Conservation (phyloP, 2,113 vertebrate genomes). For the Alosa alosa region DNA sequence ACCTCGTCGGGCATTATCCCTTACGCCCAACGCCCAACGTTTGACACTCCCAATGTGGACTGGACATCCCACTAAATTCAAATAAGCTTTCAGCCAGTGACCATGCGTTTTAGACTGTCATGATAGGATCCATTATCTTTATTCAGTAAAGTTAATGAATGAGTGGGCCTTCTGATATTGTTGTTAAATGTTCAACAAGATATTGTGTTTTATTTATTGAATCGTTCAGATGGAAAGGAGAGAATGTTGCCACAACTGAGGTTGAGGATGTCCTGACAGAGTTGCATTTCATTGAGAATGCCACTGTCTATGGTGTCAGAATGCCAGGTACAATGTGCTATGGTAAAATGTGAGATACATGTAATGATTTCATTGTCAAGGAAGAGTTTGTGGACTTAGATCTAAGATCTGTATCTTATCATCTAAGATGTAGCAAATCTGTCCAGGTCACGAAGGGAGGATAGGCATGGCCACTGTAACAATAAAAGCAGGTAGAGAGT, state of each 20-base stretch:
- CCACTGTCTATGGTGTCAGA: conserved; percentile 76
- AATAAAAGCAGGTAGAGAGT: conserved; percentile 62
- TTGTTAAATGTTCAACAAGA: background rate
- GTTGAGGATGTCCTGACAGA: conserved; percentile 65
- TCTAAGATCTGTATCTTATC: too few relatives aligned
- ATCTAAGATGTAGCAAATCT: background rate
- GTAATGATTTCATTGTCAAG: too few relatives aligned
- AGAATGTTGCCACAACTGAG: conserved; percentile 81
- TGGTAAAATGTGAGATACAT: too few relatives aligned
- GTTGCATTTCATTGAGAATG: conserved; percentile 71
- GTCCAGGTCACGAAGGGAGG: conserved; percentile 76
- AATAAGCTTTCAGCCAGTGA: too few relatives aligned
- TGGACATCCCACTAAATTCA: too few relatives aligned
- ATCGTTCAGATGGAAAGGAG: conserved; percentile 80
- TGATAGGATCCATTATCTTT: background rate
- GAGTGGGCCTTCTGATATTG: background rate
- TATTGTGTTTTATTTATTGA: background rate
- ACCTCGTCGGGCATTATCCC: too few relatives aligned
- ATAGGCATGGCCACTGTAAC: conserved; percentile 77
- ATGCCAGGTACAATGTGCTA: conserved; percentile 69
- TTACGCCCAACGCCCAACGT: too few relatives aligned
- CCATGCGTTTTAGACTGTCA: too few relatives aligned
- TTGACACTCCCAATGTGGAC: too few relatives aligned
- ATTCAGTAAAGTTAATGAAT: background rate
- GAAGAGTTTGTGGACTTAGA: too few relatives aligned